phyloP scores from a whole-genome alignment of 2,797 vertebrate species.

The Molossus molossus region DNA sequence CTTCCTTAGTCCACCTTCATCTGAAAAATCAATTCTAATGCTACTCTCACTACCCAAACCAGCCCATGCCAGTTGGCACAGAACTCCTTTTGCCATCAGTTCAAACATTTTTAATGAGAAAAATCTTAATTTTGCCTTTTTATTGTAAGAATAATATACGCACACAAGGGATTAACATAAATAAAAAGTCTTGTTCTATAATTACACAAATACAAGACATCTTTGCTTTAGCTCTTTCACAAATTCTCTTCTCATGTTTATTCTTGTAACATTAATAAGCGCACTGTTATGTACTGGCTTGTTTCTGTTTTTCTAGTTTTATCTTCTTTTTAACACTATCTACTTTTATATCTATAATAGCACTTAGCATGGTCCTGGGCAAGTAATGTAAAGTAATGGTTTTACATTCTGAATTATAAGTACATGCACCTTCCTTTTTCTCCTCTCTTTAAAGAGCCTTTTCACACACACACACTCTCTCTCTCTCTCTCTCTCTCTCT shows the following conservation, averaged over 20 bases:
- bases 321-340: not conserved
- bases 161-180: not conserved
- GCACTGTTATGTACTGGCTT: rapidly evolving
- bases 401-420: not conserved
- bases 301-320: not conserved
- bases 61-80: not conserved
- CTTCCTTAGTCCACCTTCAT: not conserved
- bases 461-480: not conserved
- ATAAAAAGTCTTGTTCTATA: not conserved
- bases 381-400: not conserved
- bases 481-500: too few relatives aligned
- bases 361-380: not conserved
- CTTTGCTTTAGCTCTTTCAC: not conserved
- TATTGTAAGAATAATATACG: not conserved
- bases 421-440: not conserved
- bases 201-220: not conserved
- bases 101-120: constrained; percentile 24
- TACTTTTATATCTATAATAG: not conserved
- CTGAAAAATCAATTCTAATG: not conserved
- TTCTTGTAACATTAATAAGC: not conserved
- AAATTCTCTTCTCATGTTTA: not conserved
- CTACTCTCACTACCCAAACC: not conserved
- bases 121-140: not conserved
- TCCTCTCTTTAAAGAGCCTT: not conserved
- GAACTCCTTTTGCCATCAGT: not conserved